Percentiles rank a stretch among this genome's conserved stretches.
phyloP scores from a whole-genome alignment of 2,113 vertebrate genomes.

The Nycticorax nycticorax region DNA sequence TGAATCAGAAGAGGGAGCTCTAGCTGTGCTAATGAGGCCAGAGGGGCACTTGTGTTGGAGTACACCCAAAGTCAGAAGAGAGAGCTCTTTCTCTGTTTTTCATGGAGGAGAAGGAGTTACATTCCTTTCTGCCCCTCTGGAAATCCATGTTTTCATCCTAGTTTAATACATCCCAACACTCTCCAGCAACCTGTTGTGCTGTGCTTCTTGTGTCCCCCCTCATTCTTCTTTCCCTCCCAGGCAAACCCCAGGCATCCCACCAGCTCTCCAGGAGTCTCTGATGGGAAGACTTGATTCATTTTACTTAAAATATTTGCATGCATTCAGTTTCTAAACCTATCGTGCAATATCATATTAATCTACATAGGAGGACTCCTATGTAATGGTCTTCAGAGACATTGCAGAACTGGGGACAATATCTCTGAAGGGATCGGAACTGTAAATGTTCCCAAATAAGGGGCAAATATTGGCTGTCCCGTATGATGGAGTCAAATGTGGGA shows the following conservation, averaged over 20 bases:
- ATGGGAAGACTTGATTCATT: background rate
- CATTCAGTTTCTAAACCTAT: background rate
- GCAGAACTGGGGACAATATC: background rate
- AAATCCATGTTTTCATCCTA: background rate
- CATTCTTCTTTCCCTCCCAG: background rate
- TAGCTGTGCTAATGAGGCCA: background rate
- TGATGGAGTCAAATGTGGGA: background rate
- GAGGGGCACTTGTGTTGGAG: background rate
- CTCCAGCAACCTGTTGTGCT: background rate
- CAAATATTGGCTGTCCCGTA: background rate
- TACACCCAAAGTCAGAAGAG: background rate
- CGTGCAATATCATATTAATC: background rate
- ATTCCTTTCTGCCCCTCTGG: background rate
- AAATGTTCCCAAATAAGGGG: background rate
- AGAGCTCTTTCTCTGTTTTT: background rate
- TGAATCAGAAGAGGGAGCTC: constrained; percentile 53
- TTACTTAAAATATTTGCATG: background rate
- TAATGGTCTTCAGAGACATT: background rate
- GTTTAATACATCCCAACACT: background rate
- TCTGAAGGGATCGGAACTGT: background rate
- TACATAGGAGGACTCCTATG: background rate
- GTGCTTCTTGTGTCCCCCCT: background rate
- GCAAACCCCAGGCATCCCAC: background rate
- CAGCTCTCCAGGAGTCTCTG: background rate
- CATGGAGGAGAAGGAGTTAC: background rate